Evolutionary conservation across 2,797 vertebrate species (phyloP).

Genomic region (Acrocephalus scirpaceus): DNA sequence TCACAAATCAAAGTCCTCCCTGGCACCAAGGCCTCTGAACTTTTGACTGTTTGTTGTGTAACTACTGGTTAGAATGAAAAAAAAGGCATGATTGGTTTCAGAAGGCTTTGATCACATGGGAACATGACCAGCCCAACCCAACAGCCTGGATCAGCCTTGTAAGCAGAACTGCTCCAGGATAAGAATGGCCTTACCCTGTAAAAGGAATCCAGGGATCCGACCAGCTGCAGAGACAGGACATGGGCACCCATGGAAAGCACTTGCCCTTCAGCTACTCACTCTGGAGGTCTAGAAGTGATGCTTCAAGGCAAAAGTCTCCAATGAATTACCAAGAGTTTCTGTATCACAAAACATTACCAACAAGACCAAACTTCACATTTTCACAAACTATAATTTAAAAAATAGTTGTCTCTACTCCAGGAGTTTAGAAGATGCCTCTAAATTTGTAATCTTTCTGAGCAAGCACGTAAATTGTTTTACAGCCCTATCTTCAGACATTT

Average conservation of each 20-base stretch:
- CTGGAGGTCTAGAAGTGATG: neutral
- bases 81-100: neutral
- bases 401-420: neutral
- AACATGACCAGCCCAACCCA: neutral
- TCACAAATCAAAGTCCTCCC: neutral
- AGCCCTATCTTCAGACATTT: neutral
- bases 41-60: neutral
- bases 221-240: accelerated
- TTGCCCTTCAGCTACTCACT: neutral
- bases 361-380: neutral
- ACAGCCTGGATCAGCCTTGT: neutral
- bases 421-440: neutral
- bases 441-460: neutral
- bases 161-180: neutral
- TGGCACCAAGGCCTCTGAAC: neutral
- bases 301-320: neutral
- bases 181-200: neutral
- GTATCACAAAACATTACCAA: neutral
- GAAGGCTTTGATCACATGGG: neutral
- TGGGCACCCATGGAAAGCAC: neutral
- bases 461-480: neutral
- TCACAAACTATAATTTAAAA: neutral
- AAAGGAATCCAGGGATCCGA: neutral
- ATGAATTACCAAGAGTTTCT: neutral
- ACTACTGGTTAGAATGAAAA: neutral